A percentile compares a stretch with the other conserved stretches of the same genome.
Conservation (phyloP, 2,113 vertebrate species). For the Clinocottus analis region DNA sequence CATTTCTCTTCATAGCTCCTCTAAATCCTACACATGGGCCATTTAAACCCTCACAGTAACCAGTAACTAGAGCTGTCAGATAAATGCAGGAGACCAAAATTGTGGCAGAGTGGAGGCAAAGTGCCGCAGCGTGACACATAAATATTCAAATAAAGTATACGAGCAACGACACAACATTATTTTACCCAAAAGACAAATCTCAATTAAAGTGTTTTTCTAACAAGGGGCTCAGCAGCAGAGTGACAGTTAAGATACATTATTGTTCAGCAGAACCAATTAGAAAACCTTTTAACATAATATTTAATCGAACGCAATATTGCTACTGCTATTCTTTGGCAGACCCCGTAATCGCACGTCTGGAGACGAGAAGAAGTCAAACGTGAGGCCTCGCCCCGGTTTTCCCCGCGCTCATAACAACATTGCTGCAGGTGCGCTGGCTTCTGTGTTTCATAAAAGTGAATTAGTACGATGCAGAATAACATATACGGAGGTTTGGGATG, state of each 20-base stretch:
- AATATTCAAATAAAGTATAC: too few relatives aligned
- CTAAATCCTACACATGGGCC: too few relatives aligned
- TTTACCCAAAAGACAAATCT: background rate
- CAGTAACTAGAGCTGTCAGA: background rate
- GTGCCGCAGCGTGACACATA: background rate
- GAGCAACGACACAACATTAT: too few relatives aligned
- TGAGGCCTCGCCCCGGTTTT: background rate
- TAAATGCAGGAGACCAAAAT: background rate
- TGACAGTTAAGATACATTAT: slow-evolving; percentile 2
- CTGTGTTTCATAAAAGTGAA: background rate
- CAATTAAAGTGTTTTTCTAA: slow-evolving; percentile 30
- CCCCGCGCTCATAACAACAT: background rate
- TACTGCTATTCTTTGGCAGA: slow-evolving; percentile 4
- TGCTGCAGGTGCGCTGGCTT: background rate
- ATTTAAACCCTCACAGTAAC: background rate
- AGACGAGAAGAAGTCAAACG: background rate
- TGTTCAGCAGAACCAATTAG: slow-evolving; percentile 13
- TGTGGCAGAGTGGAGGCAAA: background rate
- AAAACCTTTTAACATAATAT: background rate
- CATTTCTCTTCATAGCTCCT: too few relatives aligned
- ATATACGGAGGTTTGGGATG: background rate
- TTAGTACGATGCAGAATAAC: background rate
- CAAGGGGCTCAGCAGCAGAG: slow-evolving; percentile 42
- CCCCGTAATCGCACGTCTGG: slow-evolving; percentile 2
- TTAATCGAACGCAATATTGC: background rate